phyloP scores from a whole-genome alignment of 2,113 vertebrate species.

The Zeus faber region DNA sequence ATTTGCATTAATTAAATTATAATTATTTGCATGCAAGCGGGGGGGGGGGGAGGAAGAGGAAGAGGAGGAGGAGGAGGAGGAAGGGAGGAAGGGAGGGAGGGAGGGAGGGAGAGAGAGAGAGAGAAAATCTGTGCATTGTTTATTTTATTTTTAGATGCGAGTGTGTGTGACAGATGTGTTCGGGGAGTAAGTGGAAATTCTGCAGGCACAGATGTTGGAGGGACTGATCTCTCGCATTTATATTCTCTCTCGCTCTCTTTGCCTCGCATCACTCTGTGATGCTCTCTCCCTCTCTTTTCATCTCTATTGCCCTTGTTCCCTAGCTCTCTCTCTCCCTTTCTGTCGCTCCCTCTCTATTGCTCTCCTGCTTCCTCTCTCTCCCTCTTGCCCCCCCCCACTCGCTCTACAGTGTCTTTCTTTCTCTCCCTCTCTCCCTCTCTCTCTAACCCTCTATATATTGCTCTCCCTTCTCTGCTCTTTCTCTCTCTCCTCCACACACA shows the following conservation, averaged over 20 bases:
- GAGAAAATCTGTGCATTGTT: slow-evolving; percentile 6
- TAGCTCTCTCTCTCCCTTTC: slow-evolving; percentile 14
- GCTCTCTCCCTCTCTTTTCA: neutral
- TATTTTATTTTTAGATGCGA: neutral
- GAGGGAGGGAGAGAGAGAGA: neutral
- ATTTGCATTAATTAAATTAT: too few relatives aligned
- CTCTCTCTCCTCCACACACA: slow-evolving; percentile 1
- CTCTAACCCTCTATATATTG: neutral
- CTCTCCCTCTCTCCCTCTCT: neutral
- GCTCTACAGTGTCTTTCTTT: neutral
- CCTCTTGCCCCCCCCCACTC: neutral
- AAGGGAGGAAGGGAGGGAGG: neutral
- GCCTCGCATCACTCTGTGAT: too few relatives aligned
- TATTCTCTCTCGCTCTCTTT: slow-evolving; percentile 6
- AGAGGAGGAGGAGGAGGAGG: neutral
- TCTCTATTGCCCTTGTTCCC: neutral
- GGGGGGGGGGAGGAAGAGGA: too few relatives aligned
- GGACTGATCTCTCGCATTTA: slow-evolving; percentile 18
- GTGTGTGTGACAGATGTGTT: slow-evolving; percentile 29
- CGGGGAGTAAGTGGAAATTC: slow-evolving; percentile 15
- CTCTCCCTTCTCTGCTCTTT: neutral
- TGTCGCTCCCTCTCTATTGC: slow-evolving; percentile 27
- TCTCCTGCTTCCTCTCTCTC: slow-evolving; percentile 60
- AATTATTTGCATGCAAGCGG: too few relatives aligned
- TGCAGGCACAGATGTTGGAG: slow-evolving; percentile 34